These are phyloP conservation scores for Psephotus haematonotus DNA, from an alignment of 2,113 vertebrate genomes.

Conservation along the genomic window DNA sequence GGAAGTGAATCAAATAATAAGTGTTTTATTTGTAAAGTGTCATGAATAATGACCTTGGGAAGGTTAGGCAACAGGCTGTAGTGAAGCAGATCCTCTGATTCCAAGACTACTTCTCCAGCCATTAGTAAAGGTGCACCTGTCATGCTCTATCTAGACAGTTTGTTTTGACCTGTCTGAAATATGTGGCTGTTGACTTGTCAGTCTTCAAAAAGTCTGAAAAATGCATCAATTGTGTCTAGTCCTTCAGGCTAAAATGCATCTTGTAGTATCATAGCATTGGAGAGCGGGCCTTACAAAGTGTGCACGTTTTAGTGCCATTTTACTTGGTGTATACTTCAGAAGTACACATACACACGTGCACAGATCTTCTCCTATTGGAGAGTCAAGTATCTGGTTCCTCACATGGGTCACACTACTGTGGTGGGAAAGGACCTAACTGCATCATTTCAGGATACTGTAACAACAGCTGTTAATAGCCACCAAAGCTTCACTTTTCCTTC, in stretches of 20 bases:
- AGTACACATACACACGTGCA: fast-evolving
- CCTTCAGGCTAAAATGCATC: not conserved
- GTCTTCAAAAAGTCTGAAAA: not conserved
- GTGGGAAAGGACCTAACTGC: not conserved
- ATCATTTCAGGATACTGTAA: not conserved
- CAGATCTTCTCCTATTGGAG: not conserved
- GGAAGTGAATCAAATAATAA: not conserved
- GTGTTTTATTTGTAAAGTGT: not conserved
- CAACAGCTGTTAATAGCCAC: not conserved
- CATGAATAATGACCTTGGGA: conserved; percentile 14
- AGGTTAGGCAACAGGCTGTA: not conserved
- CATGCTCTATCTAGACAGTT: conserved; percentile 6
- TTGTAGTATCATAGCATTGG: not conserved
- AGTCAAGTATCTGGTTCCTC: not conserved
- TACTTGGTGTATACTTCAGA: not conserved
- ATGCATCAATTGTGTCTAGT: not conserved
- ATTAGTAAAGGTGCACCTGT: conserved; percentile 48
- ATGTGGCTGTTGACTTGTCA: not conserved
- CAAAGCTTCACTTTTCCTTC: not conserved
- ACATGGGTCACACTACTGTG: not conserved
- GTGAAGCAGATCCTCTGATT: not conserved
- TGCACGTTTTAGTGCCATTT: not conserved
- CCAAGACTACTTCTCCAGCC: not conserved
- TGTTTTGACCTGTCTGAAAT: conserved; percentile 4
- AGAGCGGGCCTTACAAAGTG: not conserved